Conservation (phyloP, 2,888 invertebrate species). For the Habrosyne pyritoides region DNA sequence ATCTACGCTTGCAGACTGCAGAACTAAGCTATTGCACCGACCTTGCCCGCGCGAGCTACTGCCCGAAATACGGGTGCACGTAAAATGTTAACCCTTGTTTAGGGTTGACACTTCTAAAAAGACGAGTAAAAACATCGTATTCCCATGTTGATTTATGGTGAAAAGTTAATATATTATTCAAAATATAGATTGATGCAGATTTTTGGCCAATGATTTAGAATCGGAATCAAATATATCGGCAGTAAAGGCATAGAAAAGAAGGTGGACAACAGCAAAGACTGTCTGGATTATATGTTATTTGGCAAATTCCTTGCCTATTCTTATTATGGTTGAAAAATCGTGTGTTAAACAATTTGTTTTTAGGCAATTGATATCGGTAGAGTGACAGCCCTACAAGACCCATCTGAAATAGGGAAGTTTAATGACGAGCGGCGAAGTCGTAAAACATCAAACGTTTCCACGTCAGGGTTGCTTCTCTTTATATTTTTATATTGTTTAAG, state of each 20-base stretch:
- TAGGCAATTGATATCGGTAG: conserved; percentile 4
- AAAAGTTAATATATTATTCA: too few species aligned
- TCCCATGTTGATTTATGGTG: too few species aligned
- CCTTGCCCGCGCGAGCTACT: conserved; percentile 68
- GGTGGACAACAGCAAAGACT: too few species aligned
- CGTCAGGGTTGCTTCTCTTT: conserved; percentile 60
- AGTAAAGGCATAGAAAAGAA: too few species aligned
- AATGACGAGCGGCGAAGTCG: conserved; percentile 72
- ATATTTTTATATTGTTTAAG: conserved; percentile 38
- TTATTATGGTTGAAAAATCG: too few species aligned
- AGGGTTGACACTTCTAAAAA: conserved; percentile 56
- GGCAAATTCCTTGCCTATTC: too few species aligned
- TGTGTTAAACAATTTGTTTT: too few species aligned
- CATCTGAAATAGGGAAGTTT: conserved; percentile 72
- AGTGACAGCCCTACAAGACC: conserved; percentile 58
- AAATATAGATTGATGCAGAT: too few species aligned
- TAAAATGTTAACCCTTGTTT: conserved; percentile 57
- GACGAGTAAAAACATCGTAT: too few species aligned
- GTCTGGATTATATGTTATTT: too few species aligned
- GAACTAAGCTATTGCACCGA: conserved; percentile 37
- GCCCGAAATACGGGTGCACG: conserved; percentile 63
- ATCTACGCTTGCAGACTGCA: neutral
- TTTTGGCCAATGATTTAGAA: too few species aligned
- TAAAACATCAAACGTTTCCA: conserved; percentile 70
- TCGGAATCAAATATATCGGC: too few species aligned